Conservation (phyloP, 1,140 invertebrate genomes). For the Orius laevigatus region DNA sequence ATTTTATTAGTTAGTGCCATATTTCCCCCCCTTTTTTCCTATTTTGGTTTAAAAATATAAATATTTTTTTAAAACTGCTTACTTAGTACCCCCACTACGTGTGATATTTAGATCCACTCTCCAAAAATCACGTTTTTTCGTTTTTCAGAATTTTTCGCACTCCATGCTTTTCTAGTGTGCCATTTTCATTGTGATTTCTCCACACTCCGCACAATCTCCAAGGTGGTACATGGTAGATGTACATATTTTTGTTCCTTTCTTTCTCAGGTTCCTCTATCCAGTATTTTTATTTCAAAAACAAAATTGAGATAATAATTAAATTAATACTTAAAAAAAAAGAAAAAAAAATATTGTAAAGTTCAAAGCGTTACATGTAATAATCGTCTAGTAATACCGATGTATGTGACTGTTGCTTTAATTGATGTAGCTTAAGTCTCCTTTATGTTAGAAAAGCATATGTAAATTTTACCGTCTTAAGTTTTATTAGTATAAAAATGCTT, state of each 20-base stretch:
- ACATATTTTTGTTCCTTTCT: neutral
- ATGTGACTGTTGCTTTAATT: constrained; percentile 16
- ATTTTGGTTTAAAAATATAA: neutral
- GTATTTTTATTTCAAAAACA: constrained; percentile 4
- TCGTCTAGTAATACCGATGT: constrained; percentile 14
- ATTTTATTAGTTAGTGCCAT: constrained; percentile 15
- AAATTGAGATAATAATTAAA: constrained; percentile 16
- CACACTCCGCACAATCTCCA: neutral
- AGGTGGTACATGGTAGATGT: too few species aligned
- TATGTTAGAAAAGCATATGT: constrained; percentile 11
- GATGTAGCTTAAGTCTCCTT: constrained; percentile 15
- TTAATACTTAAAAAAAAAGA: neutral
- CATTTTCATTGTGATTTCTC: neutral
- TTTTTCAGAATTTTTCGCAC: neutral
- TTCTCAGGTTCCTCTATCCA: constrained; percentile 14
- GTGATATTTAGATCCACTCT: neutral
- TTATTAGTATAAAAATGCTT: too few species aligned
- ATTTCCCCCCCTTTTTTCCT: constrained; percentile 8
- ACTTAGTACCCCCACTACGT: neutral
- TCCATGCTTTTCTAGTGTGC: neutral
- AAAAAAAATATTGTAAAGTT: constrained; percentile 11
- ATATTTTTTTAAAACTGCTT: neutral
- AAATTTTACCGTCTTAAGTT: too few species aligned
- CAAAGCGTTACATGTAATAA: constrained; percentile 6
- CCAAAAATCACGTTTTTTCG: constrained; percentile 5